A percentile compares a stretch with the other conserved stretches of the same genome.
These are phyloP conservation scores for Neria commutata DNA, from an alignment of 2,888 invertebrate species.

Conservation along the genomic window DNA sequence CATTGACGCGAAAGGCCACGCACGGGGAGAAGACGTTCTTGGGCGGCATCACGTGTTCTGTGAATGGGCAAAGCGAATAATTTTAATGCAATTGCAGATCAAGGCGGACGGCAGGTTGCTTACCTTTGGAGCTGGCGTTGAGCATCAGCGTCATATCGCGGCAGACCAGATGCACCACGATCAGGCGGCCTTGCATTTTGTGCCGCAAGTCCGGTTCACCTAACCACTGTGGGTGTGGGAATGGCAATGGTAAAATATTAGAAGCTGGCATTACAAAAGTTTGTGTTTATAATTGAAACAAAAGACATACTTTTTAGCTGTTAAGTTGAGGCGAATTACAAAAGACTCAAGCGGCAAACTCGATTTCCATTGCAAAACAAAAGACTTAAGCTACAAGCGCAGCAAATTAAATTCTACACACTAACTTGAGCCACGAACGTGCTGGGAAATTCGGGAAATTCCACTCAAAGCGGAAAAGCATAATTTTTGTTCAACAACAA, in stretches of 20 bases:
- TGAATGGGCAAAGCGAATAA: background rate
- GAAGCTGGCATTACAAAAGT: no score
- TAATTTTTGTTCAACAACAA: no score
- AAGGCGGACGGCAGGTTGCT: slow-evolving; percentile 7
- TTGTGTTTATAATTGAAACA: no score
- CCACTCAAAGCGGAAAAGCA: no score
- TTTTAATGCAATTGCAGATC: background rate
- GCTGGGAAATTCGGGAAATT: no score
- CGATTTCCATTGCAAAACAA: background rate
- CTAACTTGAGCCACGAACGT: no score
- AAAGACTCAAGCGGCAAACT: slow-evolving; percentile 16
- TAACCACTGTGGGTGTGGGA: slow-evolving; percentile 71
- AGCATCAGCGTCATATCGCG: slow-evolving; percentile 69
- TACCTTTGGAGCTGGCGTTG: slow-evolving; percentile 57
- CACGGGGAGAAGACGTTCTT: slow-evolving; percentile 80
- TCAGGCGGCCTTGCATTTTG: slow-evolving; percentile 80
- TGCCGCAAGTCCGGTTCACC: slow-evolving; percentile 79
- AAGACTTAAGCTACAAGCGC: slow-evolving; percentile 14
- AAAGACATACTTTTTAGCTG: no score
- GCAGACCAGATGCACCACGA: slow-evolving; percentile 80
- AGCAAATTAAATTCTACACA: no score
- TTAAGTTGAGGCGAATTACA: no score
- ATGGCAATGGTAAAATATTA: background rate
- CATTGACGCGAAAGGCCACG: slow-evolving; percentile 84
- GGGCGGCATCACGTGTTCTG: slow-evolving; percentile 55